phyloP scores from a whole-genome alignment of 2,797 vertebrate species.

The Gallinago stenura region DNA sequence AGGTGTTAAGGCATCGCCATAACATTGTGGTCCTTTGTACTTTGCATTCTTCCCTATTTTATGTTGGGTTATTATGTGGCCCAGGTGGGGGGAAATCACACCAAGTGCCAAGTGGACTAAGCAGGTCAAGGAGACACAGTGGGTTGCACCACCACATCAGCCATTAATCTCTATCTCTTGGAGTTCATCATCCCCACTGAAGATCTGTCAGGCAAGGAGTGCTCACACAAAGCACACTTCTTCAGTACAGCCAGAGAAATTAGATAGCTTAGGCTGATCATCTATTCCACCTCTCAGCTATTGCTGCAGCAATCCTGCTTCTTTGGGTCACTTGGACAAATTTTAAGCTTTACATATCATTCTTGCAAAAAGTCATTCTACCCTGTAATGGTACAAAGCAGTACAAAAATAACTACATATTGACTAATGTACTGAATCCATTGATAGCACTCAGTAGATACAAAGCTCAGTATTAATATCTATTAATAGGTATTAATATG shows the following conservation, averaged over 20 bases:
- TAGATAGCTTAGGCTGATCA: background rate
- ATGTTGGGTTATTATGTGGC: background rate
- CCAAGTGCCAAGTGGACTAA: background rate
- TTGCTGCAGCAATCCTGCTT: background rate
- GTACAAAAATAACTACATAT: background rate
- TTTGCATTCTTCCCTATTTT: background rate
- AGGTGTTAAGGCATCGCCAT: background rate
- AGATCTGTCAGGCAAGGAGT: background rate
- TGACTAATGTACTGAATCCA: background rate
- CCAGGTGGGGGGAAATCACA: background rate
- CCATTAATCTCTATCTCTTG: background rate
- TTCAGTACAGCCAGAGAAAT: background rate
- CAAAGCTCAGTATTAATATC: background rate
- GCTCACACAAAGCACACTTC: background rate
- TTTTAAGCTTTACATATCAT: background rate
- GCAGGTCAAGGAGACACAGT: no score
- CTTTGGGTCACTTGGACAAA: background rate
- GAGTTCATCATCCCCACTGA: background rate
- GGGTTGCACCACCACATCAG: background rate
- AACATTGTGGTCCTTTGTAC: background rate
- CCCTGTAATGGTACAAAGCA: fast-evolving
- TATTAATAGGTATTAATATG: background rate
- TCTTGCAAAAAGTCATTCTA: background rate
- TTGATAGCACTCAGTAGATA: background rate
- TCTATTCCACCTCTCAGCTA: background rate